A percentile compares a stretch with the other conserved stretches of the same genome.
Conservation (phyloP, 2,888 invertebrate genomes). For the Melieria picta region DNA sequence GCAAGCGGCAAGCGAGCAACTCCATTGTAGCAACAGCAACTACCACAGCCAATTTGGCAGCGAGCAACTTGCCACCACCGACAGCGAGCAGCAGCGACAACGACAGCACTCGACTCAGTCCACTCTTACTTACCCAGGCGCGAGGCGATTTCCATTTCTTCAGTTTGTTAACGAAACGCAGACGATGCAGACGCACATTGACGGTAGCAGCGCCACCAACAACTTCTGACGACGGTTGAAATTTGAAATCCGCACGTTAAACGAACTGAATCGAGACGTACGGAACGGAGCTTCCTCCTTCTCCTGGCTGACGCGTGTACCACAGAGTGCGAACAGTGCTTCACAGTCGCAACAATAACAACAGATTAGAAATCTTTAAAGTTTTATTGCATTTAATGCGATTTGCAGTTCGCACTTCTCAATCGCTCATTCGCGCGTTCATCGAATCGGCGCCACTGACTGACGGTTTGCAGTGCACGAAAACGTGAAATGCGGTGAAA, state of each 20-base stretch:
- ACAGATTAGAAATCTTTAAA: slow-evolving; percentile 14
- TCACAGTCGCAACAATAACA: not conserved
- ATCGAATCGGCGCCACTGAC: too few relatives aligned
- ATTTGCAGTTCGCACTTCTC: not conserved
- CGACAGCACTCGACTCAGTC: slow-evolving; percentile 40
- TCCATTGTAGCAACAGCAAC: not conserved
- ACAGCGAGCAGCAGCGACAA: slow-evolving; percentile 25
- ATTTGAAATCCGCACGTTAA: not conserved
- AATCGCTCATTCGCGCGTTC: too few relatives aligned
- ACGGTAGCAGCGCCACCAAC: slow-evolving; percentile 36
- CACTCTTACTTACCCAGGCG: slow-evolving; percentile 61
- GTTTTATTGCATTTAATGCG: not conserved
- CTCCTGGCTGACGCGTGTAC: not conserved
- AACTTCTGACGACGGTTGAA: slow-evolving; percentile 1
- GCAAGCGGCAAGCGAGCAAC: not conserved
- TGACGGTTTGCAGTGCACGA: too few relatives aligned
- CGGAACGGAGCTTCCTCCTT: not conserved
- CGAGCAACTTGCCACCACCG: slow-evolving; percentile 36
- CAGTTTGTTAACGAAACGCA: slow-evolving; percentile 65
- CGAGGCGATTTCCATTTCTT: slow-evolving; percentile 63
- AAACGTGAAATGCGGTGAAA: slow-evolving; percentile 21
- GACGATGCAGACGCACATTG: slow-evolving; percentile 62
- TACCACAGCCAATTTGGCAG: not conserved
- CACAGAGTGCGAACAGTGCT: too few relatives aligned
- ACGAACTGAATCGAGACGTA: not conserved